A percentile compares a stretch with the other conserved stretches of the same genome.
Evolutionary conservation across 2,888 invertebrate species (phyloP).

Genomic region (Leptogaster cylindrica): DNA sequence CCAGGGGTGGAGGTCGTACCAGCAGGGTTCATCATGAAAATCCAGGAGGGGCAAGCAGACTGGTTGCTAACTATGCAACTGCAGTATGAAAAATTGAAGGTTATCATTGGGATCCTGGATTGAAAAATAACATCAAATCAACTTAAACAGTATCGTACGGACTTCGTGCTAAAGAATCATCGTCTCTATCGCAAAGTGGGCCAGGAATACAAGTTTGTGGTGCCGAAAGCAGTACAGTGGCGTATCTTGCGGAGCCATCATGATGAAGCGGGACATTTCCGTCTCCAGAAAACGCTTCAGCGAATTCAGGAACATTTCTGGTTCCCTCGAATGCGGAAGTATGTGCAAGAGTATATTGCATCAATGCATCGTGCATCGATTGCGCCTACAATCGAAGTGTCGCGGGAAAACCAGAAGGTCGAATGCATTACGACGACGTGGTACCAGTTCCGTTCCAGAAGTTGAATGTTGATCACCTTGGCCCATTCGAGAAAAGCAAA

Average conservation of each 20-base stretch:
- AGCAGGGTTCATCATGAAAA: not conserved
- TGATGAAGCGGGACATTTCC: slow-evolving; percentile 46
- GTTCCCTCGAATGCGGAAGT: slow-evolving; percentile 46
- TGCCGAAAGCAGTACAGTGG: slow-evolving; percentile 44
- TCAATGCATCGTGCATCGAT: slow-evolving; percentile 35
- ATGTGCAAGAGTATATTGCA: slow-evolving; percentile 43
- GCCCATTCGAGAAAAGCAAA: slow-evolving; percentile 45
- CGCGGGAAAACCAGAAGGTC: slow-evolving; percentile 20
- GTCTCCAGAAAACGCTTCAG: slow-evolving; percentile 42
- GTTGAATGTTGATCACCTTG: slow-evolving; percentile 49
- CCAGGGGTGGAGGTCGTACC: slow-evolving; percentile 38
- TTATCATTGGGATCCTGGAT: not conserved
- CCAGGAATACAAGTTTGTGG: slow-evolving; percentile 38
- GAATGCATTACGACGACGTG: slow-evolving; percentile 45
- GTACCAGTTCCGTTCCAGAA: slow-evolving; percentile 42
- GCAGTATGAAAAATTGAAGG: slow-evolving; percentile 40
- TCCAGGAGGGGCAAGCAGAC: not conserved
- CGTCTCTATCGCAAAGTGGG: not conserved
- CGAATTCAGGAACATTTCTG: slow-evolving; percentile 44
- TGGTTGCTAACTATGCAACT: slow-evolving; percentile 45
- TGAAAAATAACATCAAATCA: not conserved
- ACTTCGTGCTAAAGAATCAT: not conserved
- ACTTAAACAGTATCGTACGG: not conserved
- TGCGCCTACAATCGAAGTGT: slow-evolving; percentile 40
- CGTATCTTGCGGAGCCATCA: slow-evolving; percentile 42